These are phyloP conservation scores for Planococcus citri DNA, from an alignment of 1,140 invertebrate genomes.

Conservation along the genomic window DNA sequence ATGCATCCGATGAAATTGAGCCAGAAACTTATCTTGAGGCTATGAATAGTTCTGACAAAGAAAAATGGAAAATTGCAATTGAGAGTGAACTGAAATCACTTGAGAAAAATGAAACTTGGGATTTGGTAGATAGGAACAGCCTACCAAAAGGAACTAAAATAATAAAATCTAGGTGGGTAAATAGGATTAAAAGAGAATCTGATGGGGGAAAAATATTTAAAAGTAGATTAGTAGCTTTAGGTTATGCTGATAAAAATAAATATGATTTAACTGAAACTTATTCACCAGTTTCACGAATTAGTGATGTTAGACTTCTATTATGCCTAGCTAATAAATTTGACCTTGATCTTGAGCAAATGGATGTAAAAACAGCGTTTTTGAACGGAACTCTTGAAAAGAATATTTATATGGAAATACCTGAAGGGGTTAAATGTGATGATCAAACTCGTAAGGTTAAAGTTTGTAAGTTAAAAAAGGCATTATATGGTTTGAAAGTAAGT, in stretches of 20 bases:
- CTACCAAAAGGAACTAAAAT: not conserved
- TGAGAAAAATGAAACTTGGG: constrained; percentile 28
- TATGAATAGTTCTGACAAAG: constrained; percentile 28
- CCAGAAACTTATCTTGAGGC: constrained; percentile 32
- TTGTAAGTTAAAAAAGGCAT: constrained; percentile 32
- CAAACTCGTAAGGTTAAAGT: constrained; percentile 26
- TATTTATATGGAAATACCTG: constrained; percentile 17
- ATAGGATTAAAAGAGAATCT: not conserved
- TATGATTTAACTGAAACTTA: not conserved
- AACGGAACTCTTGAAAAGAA: constrained; percentile 20
- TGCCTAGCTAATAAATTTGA: constrained; percentile 25
- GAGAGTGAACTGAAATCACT: constrained; percentile 31
- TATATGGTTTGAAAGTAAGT: constrained; percentile 36
- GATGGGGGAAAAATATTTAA: constrained; percentile 21
- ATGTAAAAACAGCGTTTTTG: constrained; percentile 20
- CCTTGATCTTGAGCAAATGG: constrained; percentile 16
- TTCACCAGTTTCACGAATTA: not conserved
- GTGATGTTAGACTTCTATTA: not conserved
- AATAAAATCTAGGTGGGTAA: not conserved
- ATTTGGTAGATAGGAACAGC: not conserved
- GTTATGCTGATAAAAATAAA: not conserved
- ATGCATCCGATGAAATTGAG: no score
- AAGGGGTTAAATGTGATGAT: constrained; percentile 21
- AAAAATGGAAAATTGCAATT: constrained; percentile 32
- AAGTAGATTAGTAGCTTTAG: constrained; percentile 24